Evolutionary conservation across 1,140 invertebrate species (phyloP).

Genomic region (Hypsibius dujardini): DNA sequence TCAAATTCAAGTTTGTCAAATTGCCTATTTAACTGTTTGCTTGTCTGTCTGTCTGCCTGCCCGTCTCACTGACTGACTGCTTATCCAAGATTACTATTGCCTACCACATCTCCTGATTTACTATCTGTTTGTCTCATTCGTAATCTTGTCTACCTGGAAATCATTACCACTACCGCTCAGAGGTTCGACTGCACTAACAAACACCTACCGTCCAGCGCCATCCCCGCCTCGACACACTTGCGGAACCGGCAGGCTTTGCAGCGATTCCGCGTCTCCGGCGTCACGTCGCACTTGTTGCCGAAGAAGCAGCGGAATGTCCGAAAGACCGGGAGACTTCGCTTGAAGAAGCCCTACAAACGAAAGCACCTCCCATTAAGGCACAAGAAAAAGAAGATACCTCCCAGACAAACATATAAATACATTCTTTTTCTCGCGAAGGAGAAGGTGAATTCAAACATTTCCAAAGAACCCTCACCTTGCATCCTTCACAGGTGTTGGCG

Average conservation of each 20-base stretch:
- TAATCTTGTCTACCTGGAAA: no score
- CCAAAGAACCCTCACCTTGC: constrained; percentile 20
- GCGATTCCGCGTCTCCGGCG: constrained; percentile 37
- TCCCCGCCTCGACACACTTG: constrained; percentile 41
- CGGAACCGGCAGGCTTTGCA: constrained; percentile 41
- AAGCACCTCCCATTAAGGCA: background rate
- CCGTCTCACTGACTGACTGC: no score
- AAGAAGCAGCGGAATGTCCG: constrained; percentile 28
- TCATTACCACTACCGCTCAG: no score
- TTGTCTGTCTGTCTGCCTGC: no score
- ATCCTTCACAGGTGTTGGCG: constrained; percentile 28
- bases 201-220: constrained; percentile 39
- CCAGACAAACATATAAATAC: no score
- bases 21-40: no score
- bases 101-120: no score
- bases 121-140: background rate
- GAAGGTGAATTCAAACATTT: no score
- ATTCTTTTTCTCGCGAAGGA: no score
- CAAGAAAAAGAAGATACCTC: background rate
- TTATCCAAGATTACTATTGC: no score
- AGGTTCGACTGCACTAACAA: no score
- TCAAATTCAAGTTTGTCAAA: no score
- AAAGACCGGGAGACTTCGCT: constrained; percentile 28
- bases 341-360: constrained; percentile 28
- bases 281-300: constrained; percentile 28